phyloP scores from a whole-genome alignment of 2,888 invertebrate species.

The Lumbricus terrestris region DNA sequence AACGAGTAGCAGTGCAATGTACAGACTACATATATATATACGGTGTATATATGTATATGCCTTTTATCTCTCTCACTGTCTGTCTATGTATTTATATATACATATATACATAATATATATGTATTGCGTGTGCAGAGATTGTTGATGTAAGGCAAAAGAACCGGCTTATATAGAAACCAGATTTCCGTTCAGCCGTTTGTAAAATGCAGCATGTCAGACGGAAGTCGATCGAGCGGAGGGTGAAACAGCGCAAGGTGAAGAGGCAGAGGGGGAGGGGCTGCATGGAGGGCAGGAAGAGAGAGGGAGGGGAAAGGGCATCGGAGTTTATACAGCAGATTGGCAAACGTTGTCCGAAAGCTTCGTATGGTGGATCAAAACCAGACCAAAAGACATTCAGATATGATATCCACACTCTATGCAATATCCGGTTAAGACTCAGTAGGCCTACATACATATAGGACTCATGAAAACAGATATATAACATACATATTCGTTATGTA shows the following conservation, averaged over 20 bases:
- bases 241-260: not conserved
- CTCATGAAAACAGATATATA: not conserved
- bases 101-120: not conserved
- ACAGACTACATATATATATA: not conserved
- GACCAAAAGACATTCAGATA: not conserved
- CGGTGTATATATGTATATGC: not conserved
- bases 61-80: too few relatives aligned
- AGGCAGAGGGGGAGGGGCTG: not conserved
- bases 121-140: not conserved
- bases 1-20: not conserved
- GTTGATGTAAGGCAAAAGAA: not conserved
- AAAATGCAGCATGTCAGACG: not conserved
- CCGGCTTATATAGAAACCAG: not conserved
- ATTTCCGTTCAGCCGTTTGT: constrained; percentile 3
- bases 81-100: not conserved
- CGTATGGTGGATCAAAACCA: not conserved
- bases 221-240: not conserved
- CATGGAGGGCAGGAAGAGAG: not conserved
- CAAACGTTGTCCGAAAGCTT: not conserved
- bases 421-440: not conserved
- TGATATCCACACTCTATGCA: not conserved
- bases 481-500: too few relatives aligned
- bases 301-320: not conserved
- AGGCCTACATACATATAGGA: not conserved
- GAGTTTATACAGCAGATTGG: not conserved